phyloP scores from a whole-genome alignment of 2,113 vertebrate species.

The Anolis sagrei region DNA sequence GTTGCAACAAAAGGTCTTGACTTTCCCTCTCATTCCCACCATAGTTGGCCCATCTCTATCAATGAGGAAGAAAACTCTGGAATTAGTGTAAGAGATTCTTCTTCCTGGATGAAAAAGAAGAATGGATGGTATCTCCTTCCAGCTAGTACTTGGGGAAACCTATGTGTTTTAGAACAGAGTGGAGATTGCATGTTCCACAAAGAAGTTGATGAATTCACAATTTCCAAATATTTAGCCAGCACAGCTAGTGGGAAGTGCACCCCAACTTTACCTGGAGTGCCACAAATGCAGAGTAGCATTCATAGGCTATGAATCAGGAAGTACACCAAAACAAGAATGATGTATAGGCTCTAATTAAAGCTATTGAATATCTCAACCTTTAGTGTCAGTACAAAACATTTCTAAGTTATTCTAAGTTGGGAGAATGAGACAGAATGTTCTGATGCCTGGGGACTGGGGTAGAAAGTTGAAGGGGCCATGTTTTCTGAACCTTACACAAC shows the following conservation, averaged over 20 bases:
- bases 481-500: neutral
- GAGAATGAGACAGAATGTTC: neutral
- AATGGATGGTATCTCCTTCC: too few relatives aligned
- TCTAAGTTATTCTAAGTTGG: neutral
- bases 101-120: too few relatives aligned
- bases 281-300: neutral
- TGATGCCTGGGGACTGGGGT: neutral
- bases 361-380: neutral
- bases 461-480: neutral
- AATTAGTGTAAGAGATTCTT: too few relatives aligned
- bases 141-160: neutral
- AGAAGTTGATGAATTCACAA: too few relatives aligned
- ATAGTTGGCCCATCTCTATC: neutral
- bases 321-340: neutral
- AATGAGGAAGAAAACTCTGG: neutral
- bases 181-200: too few relatives aligned
- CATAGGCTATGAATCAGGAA: neutral
- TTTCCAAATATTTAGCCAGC: too few relatives aligned
- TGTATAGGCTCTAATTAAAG: neutral
- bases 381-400: neutral
- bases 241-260: too few relatives aligned
- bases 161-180: too few relatives aligned
- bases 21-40: too few relatives aligned
- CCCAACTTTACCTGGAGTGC: too few relatives aligned
- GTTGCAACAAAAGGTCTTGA: neutral